A percentile compares a stretch with the other conserved stretches of the same genome.
phyloP scores from a whole-genome alignment of 2,797 vertebrate genomes.

The Melanotaenia nigrans region DNA sequence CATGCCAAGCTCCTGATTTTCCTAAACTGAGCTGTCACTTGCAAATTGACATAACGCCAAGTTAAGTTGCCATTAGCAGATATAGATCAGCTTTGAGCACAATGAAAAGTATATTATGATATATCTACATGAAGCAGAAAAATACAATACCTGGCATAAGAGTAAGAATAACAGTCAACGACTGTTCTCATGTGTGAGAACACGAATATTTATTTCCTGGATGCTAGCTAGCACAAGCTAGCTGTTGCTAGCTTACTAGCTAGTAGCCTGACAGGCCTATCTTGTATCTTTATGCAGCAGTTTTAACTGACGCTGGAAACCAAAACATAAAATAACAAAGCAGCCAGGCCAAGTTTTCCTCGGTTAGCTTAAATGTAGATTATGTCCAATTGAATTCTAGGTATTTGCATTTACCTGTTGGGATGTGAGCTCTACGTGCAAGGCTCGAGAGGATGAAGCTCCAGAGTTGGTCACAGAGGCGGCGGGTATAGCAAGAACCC shows the following conservation, averaged over 20 bases:
- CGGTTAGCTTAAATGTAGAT: not conserved
- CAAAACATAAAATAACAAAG: not conserved
- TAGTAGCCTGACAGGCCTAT: constrained; percentile 61
- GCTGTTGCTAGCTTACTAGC: constrained; percentile 52
- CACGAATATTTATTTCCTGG: constrained; percentile 8
- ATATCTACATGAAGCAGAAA: fast-evolving
- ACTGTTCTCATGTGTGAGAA: not conserved
- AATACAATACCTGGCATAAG: not conserved
- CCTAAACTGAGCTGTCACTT: constrained; percentile 52
- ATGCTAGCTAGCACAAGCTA: constrained; percentile 53
- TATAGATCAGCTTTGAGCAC: constrained; percentile 6
- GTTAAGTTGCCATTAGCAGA: constrained; percentile 46
- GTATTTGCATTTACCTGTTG: constrained; percentile 87
- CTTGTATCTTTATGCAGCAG: constrained; percentile 36
- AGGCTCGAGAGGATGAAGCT: constrained; percentile 86
- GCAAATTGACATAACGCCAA: constrained; percentile 29
- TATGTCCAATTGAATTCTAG: too few relatives aligned
- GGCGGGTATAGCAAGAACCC: constrained; percentile 82
- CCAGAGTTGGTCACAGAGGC: constrained; percentile 84
- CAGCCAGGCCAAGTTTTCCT: not conserved
- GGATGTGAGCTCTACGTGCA: constrained; percentile 93
- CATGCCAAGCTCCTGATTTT: not conserved
- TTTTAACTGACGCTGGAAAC: constrained; percentile 24
- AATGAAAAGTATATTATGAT: not conserved
- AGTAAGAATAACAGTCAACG: not conserved